Percentiles rank a stretch among this genome's conserved stretches.
Evolutionary conservation across 1,140 invertebrate genomes (phyloP).

Genomic region (Epicauta chinensis): DNA sequence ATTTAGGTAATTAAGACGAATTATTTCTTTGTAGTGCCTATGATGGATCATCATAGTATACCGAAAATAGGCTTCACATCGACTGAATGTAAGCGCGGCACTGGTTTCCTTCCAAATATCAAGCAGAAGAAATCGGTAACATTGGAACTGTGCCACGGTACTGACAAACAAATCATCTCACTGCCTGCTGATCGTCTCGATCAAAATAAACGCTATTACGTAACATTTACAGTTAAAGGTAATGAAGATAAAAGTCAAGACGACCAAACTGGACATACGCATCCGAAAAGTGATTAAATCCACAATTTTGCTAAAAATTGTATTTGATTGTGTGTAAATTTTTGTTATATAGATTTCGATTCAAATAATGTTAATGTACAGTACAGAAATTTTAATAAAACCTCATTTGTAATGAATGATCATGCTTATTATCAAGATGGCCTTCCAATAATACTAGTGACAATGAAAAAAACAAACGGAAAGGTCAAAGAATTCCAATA

Average conservation of each 20-base stretch:
- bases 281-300: conserved; percentile 39
- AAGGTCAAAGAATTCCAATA: conserved; percentile 4
- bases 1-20: neutral
- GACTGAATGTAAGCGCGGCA: conserved; percentile 40
- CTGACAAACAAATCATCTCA: conserved; percentile 75
- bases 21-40: conserved; percentile 52
- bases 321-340: neutral
- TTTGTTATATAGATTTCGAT: neutral
- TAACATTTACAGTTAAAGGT: conserved; percentile 81
- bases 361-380: conserved; percentile 2
- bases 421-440: too few species aligned
- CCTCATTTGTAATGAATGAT: too few species aligned
- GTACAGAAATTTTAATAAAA: conserved; percentile 2
- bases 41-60: conserved; percentile 68
- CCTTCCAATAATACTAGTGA: too few species aligned
- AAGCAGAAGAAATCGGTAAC: conserved; percentile 55
- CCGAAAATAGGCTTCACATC: conserved; percentile 54
- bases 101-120: conserved; percentile 54
- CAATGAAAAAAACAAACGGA: too few species aligned
- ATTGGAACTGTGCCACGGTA: conserved; percentile 70
- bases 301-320: too few species aligned
- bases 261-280: conserved; percentile 25
- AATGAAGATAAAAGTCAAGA: conserved; percentile 25
- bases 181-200: conserved; percentile 77
- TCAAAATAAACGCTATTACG: conserved; percentile 82